Base-by-base conservation (phyloP, 2,113 vertebrate species). In the Tragulus kanchil region DNA sequence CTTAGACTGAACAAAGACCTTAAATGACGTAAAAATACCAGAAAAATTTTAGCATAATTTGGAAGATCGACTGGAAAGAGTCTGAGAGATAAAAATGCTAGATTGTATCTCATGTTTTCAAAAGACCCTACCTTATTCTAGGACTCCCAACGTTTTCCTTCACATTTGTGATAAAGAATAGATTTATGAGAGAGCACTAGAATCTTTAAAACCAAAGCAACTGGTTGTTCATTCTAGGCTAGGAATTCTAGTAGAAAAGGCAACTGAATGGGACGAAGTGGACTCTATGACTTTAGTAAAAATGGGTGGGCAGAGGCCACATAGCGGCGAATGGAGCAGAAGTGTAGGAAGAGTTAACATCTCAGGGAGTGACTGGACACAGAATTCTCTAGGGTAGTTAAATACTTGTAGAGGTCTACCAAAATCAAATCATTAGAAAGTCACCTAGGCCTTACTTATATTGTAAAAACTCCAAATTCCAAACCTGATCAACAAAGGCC, bases 41-140 rank as follows among this genome's bases (percentile, higher is more conserved):
- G n/a, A 84, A 96, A 82, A 65, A 65, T 42, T 2, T 73, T 65
- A 54, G 31, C 50, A 50, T 54, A 87, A 73, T 96, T 94, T 92
- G 45, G 48, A 86, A 96, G 50, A 54, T 4, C 94, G 6, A 78
- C 6, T 82, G 79, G 15, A 69, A 85, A 78, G 61, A 62, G 28
- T 78, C 21, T 89, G 26, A 17, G 42, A 85, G 54, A n/a, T 21
- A 77, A 77, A 95, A 97, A 77, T 59, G 13, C 10, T 62, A 52
- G 6, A 89, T 7, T 58, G 67, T 81, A 52, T 52, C 19, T 85
- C 61, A 45, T 25, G 4, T 7, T 91, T 90, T 45, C 9, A 93
- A 65, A 83, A 75, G 17, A 6, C 0, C 4, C 4, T 54, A 52
- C n/a, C 14, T 67, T n/a, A 17, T 84, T 65, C 71, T 65, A 82